Conservation (phyloP, 1,140 invertebrate genomes). For the Caenorhabditis briggsae region DNA sequence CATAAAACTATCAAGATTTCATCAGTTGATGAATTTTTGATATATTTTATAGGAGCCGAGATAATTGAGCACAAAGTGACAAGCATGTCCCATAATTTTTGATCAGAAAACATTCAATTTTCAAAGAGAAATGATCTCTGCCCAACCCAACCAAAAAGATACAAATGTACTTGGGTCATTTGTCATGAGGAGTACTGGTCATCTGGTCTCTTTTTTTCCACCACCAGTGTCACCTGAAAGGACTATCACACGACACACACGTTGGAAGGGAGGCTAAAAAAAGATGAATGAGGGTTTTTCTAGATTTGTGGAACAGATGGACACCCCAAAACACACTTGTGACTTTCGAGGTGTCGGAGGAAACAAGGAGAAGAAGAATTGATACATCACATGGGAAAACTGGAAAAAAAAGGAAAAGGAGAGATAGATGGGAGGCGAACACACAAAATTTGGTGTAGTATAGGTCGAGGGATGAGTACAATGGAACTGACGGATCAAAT, state of each 20-base stretch:
- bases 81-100: too few species aligned
- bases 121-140: too few species aligned
- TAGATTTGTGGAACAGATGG: constrained; percentile 13
- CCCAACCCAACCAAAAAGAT: too few species aligned
- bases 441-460: neutral
- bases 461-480: neutral
- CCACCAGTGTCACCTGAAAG: neutral
- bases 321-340: neutral
- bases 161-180: too few species aligned
- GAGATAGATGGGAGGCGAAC: neutral
- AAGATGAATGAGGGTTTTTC: constrained; percentile 3
- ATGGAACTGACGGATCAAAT: too few species aligned
- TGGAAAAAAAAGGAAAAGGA: neutral
- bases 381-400: constrained; percentile 46
- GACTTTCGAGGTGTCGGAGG: neutral
- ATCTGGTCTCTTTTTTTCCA: too few species aligned
- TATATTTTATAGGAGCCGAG: too few species aligned
- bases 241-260: neutral
- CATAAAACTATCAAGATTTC: too few species aligned
- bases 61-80: too few species aligned
- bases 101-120: too few species aligned
- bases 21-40: too few species aligned
- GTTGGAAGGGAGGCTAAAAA: neutral
- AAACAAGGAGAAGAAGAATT: neutral
- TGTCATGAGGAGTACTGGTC: neutral